Conservation (phyloP, 1,140 invertebrate genomes). For the Drosophila melanogaster region DNA sequence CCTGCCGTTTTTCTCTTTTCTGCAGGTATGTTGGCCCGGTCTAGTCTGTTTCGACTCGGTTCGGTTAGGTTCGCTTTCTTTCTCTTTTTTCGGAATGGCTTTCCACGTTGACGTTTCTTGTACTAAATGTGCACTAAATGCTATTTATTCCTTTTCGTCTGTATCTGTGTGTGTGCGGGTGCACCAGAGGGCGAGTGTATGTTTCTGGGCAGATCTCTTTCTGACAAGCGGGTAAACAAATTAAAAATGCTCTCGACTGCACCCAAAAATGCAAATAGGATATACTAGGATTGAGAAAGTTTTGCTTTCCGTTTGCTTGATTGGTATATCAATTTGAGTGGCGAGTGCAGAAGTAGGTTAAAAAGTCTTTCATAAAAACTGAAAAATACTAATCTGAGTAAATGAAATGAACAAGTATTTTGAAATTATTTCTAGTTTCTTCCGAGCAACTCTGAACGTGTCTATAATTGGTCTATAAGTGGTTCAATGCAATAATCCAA, state of each 20-base stretch:
- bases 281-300: neutral
- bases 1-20: slow-evolving; percentile 1
- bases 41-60: slow-evolving; percentile 19
- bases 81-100: slow-evolving; percentile 62
- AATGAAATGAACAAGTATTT: no score
- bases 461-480: no score
- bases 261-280: neutral
- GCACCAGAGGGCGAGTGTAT: no score
- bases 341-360: neutral
- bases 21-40: slow-evolving; percentile 59
- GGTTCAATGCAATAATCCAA: neutral
- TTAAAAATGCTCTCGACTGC: slow-evolving; percentile 23
- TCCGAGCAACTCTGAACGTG: no score
- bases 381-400: no score
- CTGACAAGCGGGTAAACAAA: slow-evolving; percentile 27
- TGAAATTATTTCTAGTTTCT: no score
- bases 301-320: neutral
- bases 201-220: no score
- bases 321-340: neutral
- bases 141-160: slow-evolving; percentile 57
- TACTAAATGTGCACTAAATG: slow-evolving; percentile 79
- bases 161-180: neutral
- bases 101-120: slow-evolving; percentile 60
- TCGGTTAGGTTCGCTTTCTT: slow-evolving; percentile 35
- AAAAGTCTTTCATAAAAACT: no score